Evolutionary conservation across 2,797 vertebrate genomes (phyloP), one percentile per base, ranked within the genome.

Genomic region (Gobio occitaniae): DNA sequence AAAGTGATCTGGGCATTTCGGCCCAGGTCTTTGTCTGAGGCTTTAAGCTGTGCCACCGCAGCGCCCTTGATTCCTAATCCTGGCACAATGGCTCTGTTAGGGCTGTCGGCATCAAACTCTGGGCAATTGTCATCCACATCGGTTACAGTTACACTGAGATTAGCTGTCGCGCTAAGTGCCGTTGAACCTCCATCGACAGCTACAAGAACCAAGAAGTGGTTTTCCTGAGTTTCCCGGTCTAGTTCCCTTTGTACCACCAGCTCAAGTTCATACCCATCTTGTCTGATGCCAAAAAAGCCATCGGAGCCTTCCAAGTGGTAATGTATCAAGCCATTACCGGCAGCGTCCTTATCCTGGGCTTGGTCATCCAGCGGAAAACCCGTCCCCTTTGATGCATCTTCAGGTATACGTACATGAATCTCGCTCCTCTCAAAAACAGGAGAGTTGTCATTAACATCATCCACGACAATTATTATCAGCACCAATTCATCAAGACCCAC

Each of bases 51-150:
- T 83, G 92, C 84, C 11, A 96, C 92, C 83, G 91, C 59, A n/a
- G 78, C 92, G 82, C 93, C 92, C 76, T 87, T 91, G 4, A 50
- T 84, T 19, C 90, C 84, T 80, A 93, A 92, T 87, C 91, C 93
- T 1, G 90, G 90, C 85, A 97, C 65, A 25, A 84, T 90, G 71
- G 92, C 92, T 17, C 25, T 81, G 36, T 19, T 80, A 9, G 90
- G 90, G 79, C 91, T 93, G 66, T 92, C 89, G 0, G 89, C 36
- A 71, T 85, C 88, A 76, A 96, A 96, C 80, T 87, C 88, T 4
- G 95, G 96, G 90, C 96, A 97, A 88, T 96, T 95, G 90, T 97
- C 96, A 75, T 96, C 93, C 78, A 95, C 90, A 80, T 97, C 95
- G 44, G 88, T 92, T 90, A 97, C 93, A 19, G 91, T 92, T 77